Conservation (phyloP, 2,797 vertebrate genomes). For the Pyrocephalus nanus region DNA sequence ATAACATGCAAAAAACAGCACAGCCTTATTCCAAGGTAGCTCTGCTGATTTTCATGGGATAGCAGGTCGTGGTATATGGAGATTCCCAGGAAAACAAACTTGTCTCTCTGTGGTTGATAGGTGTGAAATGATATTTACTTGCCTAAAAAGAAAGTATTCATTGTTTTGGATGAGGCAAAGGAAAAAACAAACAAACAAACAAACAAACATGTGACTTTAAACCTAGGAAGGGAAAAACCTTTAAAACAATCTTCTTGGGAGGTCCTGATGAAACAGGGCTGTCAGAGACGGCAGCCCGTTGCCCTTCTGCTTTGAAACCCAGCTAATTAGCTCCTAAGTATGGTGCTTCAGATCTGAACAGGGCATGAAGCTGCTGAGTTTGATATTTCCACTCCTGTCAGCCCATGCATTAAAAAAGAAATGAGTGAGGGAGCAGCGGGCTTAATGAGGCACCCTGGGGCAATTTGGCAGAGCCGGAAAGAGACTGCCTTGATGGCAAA, state of each 20-base stretch:
- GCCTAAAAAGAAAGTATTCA: background rate
- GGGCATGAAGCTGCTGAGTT: background rate
- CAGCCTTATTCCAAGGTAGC: background rate
- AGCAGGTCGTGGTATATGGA: background rate
- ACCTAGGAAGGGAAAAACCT: background rate
- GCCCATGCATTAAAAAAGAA: background rate
- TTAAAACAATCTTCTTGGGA: conserved; percentile 27
- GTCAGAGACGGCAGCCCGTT: background rate
- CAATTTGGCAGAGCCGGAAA: background rate
- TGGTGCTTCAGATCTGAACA: background rate
- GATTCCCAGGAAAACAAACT: background rate
- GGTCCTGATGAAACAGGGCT: conserved; percentile 33
- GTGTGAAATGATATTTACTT: background rate
- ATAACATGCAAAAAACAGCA: background rate
- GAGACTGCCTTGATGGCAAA: background rate
- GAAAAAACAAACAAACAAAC: background rate
- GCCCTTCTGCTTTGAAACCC: conserved; percentile 44
- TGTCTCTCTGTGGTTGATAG: background rate
- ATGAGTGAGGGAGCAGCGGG: background rate
- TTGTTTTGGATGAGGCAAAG: background rate
- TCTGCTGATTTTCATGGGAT: background rate
- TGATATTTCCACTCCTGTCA: conserved; percentile 54
- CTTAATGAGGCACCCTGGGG: conserved; percentile 52
- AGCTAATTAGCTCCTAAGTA: conserved; percentile 8
- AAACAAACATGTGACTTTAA: background rate